Evolutionary conservation across 2,797 vertebrate genomes (phyloP).

Genomic region (Fistularia tabacaria): DNA sequence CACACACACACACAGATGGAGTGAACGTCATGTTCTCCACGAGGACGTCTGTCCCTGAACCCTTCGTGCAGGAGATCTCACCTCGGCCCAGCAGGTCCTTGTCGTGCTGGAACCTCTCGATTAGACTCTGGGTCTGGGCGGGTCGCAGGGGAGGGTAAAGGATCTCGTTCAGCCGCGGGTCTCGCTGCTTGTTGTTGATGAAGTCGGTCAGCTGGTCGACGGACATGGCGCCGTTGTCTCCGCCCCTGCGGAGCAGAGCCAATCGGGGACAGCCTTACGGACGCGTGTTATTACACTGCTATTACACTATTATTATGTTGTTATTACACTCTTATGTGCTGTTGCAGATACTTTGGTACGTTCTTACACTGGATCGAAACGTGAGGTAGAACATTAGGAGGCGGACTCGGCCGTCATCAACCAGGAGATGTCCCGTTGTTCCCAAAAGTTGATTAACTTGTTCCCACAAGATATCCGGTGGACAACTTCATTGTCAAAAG

Average conservation of each 20-base stretch:
- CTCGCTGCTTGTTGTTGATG: conserved; percentile 91
- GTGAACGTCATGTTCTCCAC: background rate
- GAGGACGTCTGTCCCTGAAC: background rate
- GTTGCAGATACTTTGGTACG: too few relatives aligned
- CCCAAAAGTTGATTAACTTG: too few relatives aligned
- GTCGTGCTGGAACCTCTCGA: conserved; percentile 91
- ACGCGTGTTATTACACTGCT: too few relatives aligned
- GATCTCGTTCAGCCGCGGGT: conserved; percentile 94
- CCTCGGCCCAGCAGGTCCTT: conserved; percentile 83
- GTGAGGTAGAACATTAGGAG: too few relatives aligned
- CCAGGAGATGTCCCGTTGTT: too few relatives aligned
- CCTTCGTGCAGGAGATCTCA: conserved; percentile 37
- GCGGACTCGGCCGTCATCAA: too few relatives aligned
- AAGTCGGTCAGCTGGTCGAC: conserved; percentile 97
- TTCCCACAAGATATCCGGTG: too few relatives aligned
- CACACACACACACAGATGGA: conserved; percentile 16
- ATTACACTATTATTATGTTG: too few relatives aligned
- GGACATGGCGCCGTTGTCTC: conserved; percentile 79
- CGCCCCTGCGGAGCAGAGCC: conserved; percentile 74
- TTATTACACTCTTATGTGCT: too few relatives aligned
- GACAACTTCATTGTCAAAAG: too few relatives aligned
- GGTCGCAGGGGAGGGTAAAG: conserved; percentile 94
- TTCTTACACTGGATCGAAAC: too few relatives aligned
- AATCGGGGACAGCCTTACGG: too few relatives aligned
- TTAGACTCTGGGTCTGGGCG: conserved; percentile 84